These are phyloP conservation scores for Dysmachus trigonus DNA, from an alignment of 2,888 invertebrate genomes.

Conservation along the genomic window DNA sequence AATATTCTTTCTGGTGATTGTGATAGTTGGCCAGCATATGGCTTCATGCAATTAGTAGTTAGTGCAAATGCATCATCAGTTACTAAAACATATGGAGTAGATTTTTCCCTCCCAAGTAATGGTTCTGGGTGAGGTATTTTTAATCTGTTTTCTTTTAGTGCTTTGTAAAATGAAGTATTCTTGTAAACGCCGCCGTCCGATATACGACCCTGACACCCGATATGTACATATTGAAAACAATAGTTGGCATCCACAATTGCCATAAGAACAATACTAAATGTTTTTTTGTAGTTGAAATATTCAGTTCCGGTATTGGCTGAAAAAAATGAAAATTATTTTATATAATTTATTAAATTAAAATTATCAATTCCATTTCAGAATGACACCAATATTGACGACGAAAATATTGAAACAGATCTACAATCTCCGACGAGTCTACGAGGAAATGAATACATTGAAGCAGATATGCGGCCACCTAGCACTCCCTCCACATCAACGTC, in stretches of 20 bases:
- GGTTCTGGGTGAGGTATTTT: too few species aligned
- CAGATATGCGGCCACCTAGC: too few species aligned
- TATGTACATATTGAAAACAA: not conserved
- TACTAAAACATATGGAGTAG: too few species aligned
- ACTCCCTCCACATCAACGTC: too few species aligned
- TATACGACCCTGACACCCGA: not conserved
- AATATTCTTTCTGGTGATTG: not conserved
- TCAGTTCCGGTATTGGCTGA: not conserved
- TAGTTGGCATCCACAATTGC: not conserved
- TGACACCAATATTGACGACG: too few species aligned
- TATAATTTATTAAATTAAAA: too few species aligned
- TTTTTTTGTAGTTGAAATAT: not conserved
- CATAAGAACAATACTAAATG: not conserved
- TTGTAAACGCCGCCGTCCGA: not conserved
- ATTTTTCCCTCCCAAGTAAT: too few species aligned
- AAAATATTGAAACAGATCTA: too few species aligned
- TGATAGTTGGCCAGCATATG: not conserved
- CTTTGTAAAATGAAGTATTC: not conserved
- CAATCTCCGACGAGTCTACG: too few species aligned
- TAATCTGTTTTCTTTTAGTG: not conserved
- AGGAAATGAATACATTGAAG: too few species aligned
- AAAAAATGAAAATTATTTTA: too few species aligned
- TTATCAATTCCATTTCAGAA: too few species aligned
- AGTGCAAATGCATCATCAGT: not conserved
- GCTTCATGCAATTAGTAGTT: not conserved